phyloP scores from a whole-genome alignment of 2,113 vertebrate species.

The Sarotherodon lohbergeri region DNA sequence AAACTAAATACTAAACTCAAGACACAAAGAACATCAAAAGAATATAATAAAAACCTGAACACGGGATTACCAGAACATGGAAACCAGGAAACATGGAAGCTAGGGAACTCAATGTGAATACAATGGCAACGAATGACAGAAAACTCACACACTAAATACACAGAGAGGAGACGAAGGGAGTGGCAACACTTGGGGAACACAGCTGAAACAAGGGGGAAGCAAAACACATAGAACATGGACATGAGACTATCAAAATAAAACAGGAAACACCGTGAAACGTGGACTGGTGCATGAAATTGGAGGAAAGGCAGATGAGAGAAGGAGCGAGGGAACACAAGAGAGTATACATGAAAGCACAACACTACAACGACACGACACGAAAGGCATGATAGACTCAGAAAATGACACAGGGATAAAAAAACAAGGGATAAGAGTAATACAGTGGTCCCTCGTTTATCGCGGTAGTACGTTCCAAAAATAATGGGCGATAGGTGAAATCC shows the following conservation, averaged over 20 bases:
- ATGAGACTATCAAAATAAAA: neutral
- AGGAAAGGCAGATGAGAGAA: too few species aligned
- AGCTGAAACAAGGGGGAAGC: neutral
- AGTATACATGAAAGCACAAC: neutral
- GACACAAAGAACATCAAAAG: neutral
- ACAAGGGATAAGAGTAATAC: too few species aligned
- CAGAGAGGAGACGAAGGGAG: neutral
- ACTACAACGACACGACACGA: neutral
- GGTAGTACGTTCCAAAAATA: too few species aligned
- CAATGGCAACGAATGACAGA: neutral
- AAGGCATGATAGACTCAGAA: too few species aligned
- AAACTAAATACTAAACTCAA: neutral
- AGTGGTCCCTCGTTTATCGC: too few species aligned
- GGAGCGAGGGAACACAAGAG: neutral
- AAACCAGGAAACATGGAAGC: neutral
- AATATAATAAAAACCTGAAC: neutral
- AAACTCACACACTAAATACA: neutral
- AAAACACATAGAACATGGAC: neutral
- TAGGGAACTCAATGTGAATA: neutral
- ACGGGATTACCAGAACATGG: neutral
- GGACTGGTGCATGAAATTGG: too few species aligned
- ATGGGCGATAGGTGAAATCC: too few species aligned
- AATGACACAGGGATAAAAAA: too few species aligned
- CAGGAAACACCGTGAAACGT: too few species aligned
- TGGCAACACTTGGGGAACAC: neutral